Evolutionary conservation across 2,888 invertebrate genomes (phyloP), one percentile per base, ranked within the genome.

Genomic region (Colostygia pectinataria): DNA sequence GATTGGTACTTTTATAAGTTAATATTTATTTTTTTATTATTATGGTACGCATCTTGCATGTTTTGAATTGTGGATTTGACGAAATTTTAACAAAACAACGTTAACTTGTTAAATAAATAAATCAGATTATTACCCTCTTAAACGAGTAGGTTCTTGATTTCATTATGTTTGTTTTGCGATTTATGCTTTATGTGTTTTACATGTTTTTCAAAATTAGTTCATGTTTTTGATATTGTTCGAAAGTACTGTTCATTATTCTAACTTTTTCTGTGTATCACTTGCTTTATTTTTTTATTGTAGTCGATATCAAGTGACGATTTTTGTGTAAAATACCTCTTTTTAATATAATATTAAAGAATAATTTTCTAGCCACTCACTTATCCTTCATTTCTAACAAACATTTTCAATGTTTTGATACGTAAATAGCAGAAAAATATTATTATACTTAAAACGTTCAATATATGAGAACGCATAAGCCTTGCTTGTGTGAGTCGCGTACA

Each of bases 141-240:
- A 25, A 25, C 6, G 25, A 40, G 33, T 45, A 41, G 37, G 25
- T 29, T 47, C 12, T 42, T 49, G 15, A 42, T 53, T 57, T 46
- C 4, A 39, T 60, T 56, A 49, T 53, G 34, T 56, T 58, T 61
- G 51, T 46, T 58, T 61, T 61, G 61, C 61, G 13, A 53, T 42
- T 55, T 47, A 47, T 40, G 58, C 58, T 61, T 61, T 58, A 40
- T 47, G 53, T 58, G 58, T 61, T 53, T 6, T 40, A 44, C 42
- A 49, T 48, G 39, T 53, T 47, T 44, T 44, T 39, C 23, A 23
- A 31, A 46, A 33, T 23, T 36, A 31, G 20, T 24, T 31, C 40
- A 47, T 54, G 32, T 45, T 46, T 20, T 23, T 39, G 24, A 25
- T 33, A 23, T 41, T 45, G 24, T 41, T 52, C 23, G 2, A 20